These are phyloP conservation scores for Conus betulinus DNA, from an alignment of 1,140 invertebrate genomes.

Conservation along the genomic window DNA sequence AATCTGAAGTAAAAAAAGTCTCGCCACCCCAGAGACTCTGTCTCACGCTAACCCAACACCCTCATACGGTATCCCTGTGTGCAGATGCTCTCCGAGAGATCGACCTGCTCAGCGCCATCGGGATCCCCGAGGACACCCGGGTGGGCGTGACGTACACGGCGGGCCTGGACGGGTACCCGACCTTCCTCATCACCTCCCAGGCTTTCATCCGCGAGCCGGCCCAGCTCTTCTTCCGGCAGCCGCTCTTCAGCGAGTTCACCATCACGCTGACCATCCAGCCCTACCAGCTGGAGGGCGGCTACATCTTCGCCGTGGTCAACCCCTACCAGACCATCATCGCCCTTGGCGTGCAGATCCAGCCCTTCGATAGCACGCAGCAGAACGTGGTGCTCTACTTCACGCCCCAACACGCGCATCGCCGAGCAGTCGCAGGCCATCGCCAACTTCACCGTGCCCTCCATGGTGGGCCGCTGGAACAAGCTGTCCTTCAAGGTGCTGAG, in stretches of 20 bases:
- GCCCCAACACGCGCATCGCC: slow-evolving; percentile 38
- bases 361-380: slow-evolving; percentile 32
- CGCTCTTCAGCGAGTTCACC: slow-evolving; percentile 53
- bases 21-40: too few relatives aligned
- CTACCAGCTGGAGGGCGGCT: slow-evolving; percentile 39
- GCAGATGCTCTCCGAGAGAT: slow-evolving; percentile 33
- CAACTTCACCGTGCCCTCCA: slow-evolving; percentile 48
- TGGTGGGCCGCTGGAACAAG: slow-evolving; percentile 51
- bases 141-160: slow-evolving; percentile 43
- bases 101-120: slow-evolving; percentile 52
- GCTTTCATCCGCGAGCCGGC: slow-evolving; percentile 46
- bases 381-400: slow-evolving; percentile 53
- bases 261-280: slow-evolving; percentile 44
- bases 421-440: slow-evolving; percentile 40
- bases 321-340: slow-evolving; percentile 54
- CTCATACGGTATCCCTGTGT: background rate
- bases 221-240: slow-evolving; percentile 42
- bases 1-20: too few relatives aligned
- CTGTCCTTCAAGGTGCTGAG: slow-evolving; percentile 49
- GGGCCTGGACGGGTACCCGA: slow-evolving; percentile 51
- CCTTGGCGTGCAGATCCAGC: slow-evolving; percentile 49
- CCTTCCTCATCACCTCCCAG: slow-evolving; percentile 43
- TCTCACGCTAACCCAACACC: too few relatives aligned
- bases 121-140: slow-evolving; percentile 35
- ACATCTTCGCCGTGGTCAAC: slow-evolving; percentile 60